These are phyloP conservation scores for Artemia sinica DNA, from an alignment of 2,888 invertebrate species.

Conservation along the genomic window DNA sequence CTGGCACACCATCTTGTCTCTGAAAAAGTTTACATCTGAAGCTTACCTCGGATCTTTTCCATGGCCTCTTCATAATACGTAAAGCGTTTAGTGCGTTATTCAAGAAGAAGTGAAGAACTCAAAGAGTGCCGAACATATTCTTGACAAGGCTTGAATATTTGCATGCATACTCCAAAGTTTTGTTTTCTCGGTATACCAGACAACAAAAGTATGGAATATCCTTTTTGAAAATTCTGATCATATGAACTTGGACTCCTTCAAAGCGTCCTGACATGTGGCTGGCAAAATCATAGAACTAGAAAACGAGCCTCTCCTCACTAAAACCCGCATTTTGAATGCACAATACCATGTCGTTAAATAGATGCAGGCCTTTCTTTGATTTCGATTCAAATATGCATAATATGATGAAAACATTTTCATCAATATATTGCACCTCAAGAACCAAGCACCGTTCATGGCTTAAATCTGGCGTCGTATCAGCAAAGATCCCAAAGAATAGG, in stretches of 20 bases:
- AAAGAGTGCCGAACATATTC: constrained; percentile 3
- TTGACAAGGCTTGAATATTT: neutral
- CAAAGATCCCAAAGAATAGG: constrained; percentile 8
- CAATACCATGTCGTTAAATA: neutral
- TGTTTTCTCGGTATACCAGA: neutral
- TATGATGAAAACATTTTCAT: neutral
- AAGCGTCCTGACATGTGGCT: neutral
- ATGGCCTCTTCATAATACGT: neutral
- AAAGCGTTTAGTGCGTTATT: constrained; percentile 1
- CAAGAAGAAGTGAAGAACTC: neutral
- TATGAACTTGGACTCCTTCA: neutral
- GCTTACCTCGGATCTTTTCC: constrained; percentile 1
- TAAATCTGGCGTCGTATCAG: neutral
- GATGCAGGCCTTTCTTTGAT: neutral
- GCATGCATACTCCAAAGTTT: neutral
- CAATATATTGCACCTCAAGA: neutral
- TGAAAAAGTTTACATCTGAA: neutral
- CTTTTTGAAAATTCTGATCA: neutral
- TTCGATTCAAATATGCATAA: neutral
- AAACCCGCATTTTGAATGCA: neutral
- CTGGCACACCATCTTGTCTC: neutral
- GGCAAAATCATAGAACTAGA: constrained; percentile 2
- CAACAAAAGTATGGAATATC: neutral
- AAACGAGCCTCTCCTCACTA: neutral
- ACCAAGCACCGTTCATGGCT: too few species aligned